phyloP scores from a whole-genome alignment of 2,888 invertebrate species.

The Empis stercorea region DNA sequence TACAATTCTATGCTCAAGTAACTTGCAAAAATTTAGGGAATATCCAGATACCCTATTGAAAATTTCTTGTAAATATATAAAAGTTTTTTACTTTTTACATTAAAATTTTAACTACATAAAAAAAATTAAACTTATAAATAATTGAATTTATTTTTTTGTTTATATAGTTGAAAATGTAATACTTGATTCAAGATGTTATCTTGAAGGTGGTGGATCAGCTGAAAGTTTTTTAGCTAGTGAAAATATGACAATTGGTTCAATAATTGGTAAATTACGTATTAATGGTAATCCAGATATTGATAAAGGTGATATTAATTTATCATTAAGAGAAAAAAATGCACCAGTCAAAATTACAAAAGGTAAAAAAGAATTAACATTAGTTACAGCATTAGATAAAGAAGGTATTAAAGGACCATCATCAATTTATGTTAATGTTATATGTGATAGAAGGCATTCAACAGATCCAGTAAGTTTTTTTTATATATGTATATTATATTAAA shows the following conservation, averaged over 20 bases:
- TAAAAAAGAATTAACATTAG: conserved; percentile 67
- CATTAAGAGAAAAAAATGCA: conserved; percentile 65
- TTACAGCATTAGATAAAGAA: conserved; percentile 70
- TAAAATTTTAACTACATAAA: too few relatives aligned
- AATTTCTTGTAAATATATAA: too few relatives aligned
- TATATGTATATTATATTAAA: background rate
- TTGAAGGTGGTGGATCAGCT: conserved; percentile 81
- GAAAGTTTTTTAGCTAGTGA: conserved; percentile 85
- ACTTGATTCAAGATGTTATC: conserved; percentile 75
- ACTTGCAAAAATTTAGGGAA: too few relatives aligned
- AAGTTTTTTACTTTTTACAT: too few relatives aligned
- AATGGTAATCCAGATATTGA: conserved; percentile 64
- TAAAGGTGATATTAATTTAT: conserved; percentile 62
- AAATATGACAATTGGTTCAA: conserved; percentile 65
- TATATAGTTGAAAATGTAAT: conserved; percentile 45
- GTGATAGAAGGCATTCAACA: conserved; percentile 62
- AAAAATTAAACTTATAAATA: too few relatives aligned
- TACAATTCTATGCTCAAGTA: too few relatives aligned
- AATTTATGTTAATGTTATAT: conserved; percentile 75
- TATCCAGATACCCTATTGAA: too few relatives aligned
- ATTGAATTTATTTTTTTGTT: too few relatives aligned
- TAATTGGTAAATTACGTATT: conserved; percentile 54
- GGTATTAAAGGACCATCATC: conserved; percentile 71
- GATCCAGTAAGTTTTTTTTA: conserved; percentile 50
- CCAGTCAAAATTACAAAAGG: conserved; percentile 65